phyloP scores from a whole-genome alignment of 35 echinoderm and acorn worm genomes.

The Strongylocentrotus purpuratus region DNA sequence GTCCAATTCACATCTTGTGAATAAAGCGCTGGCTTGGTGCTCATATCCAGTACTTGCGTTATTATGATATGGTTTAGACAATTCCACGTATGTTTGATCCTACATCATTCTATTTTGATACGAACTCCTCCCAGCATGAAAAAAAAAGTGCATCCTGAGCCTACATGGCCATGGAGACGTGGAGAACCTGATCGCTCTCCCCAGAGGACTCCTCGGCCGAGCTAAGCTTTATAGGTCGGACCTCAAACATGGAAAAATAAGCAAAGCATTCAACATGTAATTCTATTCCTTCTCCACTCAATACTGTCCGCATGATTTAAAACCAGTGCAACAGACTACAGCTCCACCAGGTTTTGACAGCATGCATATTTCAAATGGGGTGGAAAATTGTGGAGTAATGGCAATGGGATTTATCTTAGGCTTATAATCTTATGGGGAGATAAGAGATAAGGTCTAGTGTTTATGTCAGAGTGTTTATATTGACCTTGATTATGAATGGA shows the following conservation, averaged over 20 bases:
- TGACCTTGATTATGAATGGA: not conserved
- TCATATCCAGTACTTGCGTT: no score
- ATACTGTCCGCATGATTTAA: not conserved
- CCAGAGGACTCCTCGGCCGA: not conserved
- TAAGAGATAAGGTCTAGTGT: not conserved
- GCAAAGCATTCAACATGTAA: constrained; percentile 37
- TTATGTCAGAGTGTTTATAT: not conserved
- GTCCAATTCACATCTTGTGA: no score
- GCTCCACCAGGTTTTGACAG: not conserved
- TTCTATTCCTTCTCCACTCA: constrained; percentile 8
- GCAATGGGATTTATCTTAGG: not conserved
- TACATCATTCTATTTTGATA: not conserved
- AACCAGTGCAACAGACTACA: not conserved
- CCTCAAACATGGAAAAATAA: constrained; percentile 40
- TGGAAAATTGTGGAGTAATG: not conserved
- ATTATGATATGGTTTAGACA: not conserved
- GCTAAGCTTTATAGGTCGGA: not conserved
- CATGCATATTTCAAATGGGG: constrained; percentile 9
- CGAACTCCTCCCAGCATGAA: not conserved
- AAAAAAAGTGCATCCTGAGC: not conserved
- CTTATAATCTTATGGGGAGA: not conserved
- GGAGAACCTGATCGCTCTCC: constrained; percentile 22
- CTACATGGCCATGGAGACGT: not conserved
- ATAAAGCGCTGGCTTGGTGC: no score
- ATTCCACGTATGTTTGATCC: not conserved